Evolutionary conservation across 2,888 invertebrate genomes (phyloP), one percentile per base, ranked within the genome.

Genomic region (Allophyes oxyacanthae): DNA sequence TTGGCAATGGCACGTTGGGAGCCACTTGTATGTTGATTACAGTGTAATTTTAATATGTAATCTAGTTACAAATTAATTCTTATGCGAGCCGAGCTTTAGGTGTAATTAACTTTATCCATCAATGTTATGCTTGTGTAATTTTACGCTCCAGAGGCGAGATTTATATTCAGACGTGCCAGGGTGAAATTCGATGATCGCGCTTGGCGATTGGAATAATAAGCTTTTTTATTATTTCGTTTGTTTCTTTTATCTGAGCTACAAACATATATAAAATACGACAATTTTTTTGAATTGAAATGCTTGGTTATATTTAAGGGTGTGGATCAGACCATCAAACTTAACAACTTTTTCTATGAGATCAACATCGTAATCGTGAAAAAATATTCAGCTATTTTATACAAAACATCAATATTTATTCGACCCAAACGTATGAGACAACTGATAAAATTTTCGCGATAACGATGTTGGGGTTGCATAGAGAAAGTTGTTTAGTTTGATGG

Each of bases 1-100:
- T 65, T 77, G 81, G 69, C 58, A 79, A 74, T 77, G 79, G 77
- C 82, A 82, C 78, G 78, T 78, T 64, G 59, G 36, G 64, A 53
- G 59, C 61, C 66, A 75, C 70, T 77, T 68, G 72, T 71, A 61
- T 57, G 64, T 64, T 63, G 65, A 65, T 74, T 76, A 77, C 74
- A 57, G 54, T 67, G 69, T 76, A 71, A 74, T 63, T 70, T 64
- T 71, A 75, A 75, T 75, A 61, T 45, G 64, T 77, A 72, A 72
- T 67, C 57, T 55, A 65, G 72, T 74, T 64, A 65, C 46, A 54
- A 64, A 64, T 73, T 63, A 54, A 71, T 76, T 76, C 56, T 59
- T 59, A 60, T 57, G 65, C 60, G 51, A 56, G 37, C 40, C 15
- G 52, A 55, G 66, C 43, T 66, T 67, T 68, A 48, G 49, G 28